These are phyloP conservation scores for Argopecten irradians DNA, from an alignment of 1,140 invertebrate genomes.

Conservation along the genomic window DNA sequence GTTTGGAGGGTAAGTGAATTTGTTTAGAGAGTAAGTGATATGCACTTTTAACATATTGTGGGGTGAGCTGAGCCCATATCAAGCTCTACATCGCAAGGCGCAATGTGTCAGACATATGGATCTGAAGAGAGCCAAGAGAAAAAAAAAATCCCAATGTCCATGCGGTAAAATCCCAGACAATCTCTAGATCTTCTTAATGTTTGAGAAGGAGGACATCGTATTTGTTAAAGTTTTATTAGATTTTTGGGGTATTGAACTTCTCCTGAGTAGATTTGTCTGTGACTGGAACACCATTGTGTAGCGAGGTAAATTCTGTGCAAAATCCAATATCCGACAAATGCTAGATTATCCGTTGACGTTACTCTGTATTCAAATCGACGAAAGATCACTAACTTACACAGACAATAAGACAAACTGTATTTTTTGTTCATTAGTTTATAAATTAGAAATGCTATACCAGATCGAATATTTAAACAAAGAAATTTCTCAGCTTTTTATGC, in stretches of 20 bases:
- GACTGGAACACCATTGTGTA: neutral
- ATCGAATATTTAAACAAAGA: too few species aligned
- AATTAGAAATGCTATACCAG: too few species aligned
- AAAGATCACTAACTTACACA: neutral
- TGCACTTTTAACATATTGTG: conserved; percentile 18
- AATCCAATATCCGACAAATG: neutral
- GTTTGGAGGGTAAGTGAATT: conserved; percentile 3
- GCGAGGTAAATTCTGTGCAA: neutral
- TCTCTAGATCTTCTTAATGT: neutral
- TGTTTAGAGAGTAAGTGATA: conserved; percentile 6
- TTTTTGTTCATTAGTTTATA: too few species aligned
- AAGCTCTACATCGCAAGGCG: neutral
- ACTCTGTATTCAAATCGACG: neutral
- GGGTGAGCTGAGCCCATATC: neutral
- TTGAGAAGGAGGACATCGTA: conserved; percentile 7
- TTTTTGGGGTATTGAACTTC: neutral
- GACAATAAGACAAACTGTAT: neutral
- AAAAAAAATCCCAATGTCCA: neutral
- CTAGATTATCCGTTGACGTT: neutral
- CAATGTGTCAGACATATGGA: neutral
- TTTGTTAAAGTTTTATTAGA: conserved; percentile 14
- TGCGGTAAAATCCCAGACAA: neutral
- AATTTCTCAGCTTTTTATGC: too few species aligned
- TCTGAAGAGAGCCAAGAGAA: neutral
- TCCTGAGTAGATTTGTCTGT: neutral